Conservation (phyloP, 2,888 invertebrate genomes). For the Tuberolachnus salignus region DNA sequence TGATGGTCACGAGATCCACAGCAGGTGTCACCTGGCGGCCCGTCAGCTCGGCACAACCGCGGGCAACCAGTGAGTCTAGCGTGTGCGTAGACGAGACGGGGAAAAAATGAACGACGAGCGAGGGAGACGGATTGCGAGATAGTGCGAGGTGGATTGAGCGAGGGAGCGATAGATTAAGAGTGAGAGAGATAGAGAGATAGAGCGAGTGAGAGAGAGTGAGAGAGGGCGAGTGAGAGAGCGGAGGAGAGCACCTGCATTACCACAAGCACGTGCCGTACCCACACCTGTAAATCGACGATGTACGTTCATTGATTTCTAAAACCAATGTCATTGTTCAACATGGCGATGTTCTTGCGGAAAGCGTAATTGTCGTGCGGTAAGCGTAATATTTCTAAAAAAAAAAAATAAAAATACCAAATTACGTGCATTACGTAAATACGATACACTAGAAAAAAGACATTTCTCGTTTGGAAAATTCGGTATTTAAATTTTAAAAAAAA, state of each 20-base stretch:
- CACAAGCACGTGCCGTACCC: constrained; percentile 47
- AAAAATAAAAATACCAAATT: too few species aligned
- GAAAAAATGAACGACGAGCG: background rate
- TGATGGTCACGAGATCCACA: constrained; percentile 32
- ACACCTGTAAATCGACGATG: constrained; percentile 50
- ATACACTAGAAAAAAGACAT: too few species aligned
- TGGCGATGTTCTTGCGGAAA: background rate
- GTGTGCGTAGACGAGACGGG: background rate
- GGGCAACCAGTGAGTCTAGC: constrained; percentile 19
- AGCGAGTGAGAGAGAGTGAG: background rate
- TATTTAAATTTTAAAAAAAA: too few species aligned
- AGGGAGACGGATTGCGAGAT: background rate
- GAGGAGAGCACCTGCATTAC: constrained; percentile 47
- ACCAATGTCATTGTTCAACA: constrained; percentile 1
- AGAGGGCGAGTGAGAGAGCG: background rate
- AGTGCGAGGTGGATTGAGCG: background rate
- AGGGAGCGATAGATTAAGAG: background rate
- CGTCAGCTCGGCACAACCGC: constrained; percentile 21
- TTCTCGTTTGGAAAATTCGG: background rate
- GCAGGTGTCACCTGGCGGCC: constrained; percentile 54
- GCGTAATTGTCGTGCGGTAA: too few species aligned
- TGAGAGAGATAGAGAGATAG: background rate
- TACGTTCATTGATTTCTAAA: background rate
- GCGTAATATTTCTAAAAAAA: too few species aligned
- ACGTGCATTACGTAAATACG: too few species aligned